These are phyloP conservation scores for Sipha maydis DNA, from an alignment of 2,888 invertebrate species.

Conservation along the genomic window DNA sequence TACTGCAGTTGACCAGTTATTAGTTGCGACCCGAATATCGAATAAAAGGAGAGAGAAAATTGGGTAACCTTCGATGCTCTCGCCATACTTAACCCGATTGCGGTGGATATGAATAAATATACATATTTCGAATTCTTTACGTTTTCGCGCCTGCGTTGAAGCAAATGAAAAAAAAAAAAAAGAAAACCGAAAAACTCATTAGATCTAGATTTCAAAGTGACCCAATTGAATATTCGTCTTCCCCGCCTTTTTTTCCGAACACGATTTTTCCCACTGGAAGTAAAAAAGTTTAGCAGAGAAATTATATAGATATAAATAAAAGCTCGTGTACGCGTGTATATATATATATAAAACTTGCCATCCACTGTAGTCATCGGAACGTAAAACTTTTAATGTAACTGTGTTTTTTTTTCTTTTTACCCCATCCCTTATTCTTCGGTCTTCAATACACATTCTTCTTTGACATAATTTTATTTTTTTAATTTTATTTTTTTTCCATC, in stretches of 20 bases:
- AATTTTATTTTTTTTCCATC: too few species aligned
- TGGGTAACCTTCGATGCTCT: too few species aligned
- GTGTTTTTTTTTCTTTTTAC: not conserved
- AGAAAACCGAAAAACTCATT: constrained; percentile 8
- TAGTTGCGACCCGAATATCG: too few species aligned
- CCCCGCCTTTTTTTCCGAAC: not conserved
- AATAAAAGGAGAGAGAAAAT: too few species aligned
- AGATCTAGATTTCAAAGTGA: constrained; percentile 21
- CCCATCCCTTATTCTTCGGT: not conserved
- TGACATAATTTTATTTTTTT: constrained; percentile 17
- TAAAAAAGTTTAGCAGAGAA: constrained; percentile 31
- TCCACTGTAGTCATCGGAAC: constrained; percentile 8
- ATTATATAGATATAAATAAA: not conserved
- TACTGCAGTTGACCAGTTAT: too few species aligned
- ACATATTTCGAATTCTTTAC: too few species aligned
- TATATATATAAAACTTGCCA: not conserved
- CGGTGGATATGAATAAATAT: not conserved
- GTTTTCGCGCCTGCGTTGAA: too few species aligned
- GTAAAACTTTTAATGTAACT: constrained; percentile 50
- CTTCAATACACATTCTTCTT: not conserved
- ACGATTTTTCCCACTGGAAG: constrained; percentile 7
- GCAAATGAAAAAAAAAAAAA: too few species aligned
- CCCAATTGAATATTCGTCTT: constrained; percentile 36
- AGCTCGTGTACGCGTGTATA: not conserved
- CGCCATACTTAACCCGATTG: not conserved